Percentiles rank a stretch among this genome's conserved stretches.
phyloP scores from a whole-genome alignment of 2,797 vertebrate genomes.

The Coluber constrictor region DNA sequence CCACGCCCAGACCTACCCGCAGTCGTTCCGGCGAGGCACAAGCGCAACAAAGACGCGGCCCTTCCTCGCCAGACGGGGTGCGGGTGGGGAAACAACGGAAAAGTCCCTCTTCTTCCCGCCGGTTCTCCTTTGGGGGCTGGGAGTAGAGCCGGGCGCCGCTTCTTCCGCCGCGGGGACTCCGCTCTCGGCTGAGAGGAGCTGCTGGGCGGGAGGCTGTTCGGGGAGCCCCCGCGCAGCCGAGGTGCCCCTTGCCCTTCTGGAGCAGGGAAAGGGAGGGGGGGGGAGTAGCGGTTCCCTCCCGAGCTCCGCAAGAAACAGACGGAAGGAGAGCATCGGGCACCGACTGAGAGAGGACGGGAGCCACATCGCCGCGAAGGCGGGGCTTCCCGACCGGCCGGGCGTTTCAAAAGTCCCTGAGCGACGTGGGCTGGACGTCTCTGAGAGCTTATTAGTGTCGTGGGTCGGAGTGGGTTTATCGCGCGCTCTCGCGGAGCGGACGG shows the following conservation, averaged over 20 bases:
- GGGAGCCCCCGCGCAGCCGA: not conserved
- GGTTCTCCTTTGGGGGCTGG: not conserved
- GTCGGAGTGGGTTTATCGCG: not conserved
- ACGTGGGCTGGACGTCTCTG: not conserved
- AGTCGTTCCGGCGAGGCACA: not conserved
- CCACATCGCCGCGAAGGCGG: not conserved
- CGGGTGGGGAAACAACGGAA: no score
- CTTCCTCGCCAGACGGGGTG: not conserved
- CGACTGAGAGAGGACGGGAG: not conserved
- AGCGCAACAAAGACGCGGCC: not conserved
- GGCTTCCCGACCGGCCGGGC: not conserved
- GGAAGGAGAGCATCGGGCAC: not conserved
- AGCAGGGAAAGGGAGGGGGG: accelerated
- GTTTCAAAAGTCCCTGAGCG: not conserved
- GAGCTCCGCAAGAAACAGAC: not conserved
- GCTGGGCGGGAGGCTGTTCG: not conserved
- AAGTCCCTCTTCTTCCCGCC: not conserved
- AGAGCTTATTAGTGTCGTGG: not conserved
- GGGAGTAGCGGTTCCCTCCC: not conserved
- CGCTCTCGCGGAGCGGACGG: not conserved
- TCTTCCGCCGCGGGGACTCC: not conserved
- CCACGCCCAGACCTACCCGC: not conserved
- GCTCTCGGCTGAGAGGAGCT: not conserved
- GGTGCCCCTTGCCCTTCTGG: not conserved
- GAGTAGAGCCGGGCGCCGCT: not conserved